Conservation (phyloP, 2,113 vertebrate species). For the Neotragus pygmaeus region DNA sequence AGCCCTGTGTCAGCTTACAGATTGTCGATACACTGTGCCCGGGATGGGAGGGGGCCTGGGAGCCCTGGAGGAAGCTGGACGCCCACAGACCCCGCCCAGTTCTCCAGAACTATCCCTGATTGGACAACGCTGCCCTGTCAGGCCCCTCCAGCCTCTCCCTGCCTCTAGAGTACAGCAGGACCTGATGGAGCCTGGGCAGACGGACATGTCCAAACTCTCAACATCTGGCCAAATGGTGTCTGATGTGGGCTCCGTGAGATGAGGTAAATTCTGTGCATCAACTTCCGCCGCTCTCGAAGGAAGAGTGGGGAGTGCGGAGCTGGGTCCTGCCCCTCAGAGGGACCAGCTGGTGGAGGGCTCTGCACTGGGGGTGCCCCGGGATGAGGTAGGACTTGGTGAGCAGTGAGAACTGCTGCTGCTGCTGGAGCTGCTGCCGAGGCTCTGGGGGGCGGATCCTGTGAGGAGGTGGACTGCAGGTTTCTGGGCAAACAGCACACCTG, state of each 20-base stretch:
- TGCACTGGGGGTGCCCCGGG: conserved; percentile 81
- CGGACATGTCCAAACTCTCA: conserved; percentile 44
- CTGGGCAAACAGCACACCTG: conserved; percentile 87
- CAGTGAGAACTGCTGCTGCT: conserved; percentile 81
- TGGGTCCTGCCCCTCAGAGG: conserved; percentile 74
- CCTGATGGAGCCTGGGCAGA: conserved; percentile 69
- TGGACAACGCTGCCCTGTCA: conserved; percentile 77
- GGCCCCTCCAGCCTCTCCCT: conserved; percentile 45
- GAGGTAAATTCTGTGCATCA: conserved; percentile 78
- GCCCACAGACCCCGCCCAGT: conserved; percentile 18
- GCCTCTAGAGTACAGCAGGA: conserved; percentile 73
- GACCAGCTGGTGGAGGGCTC: conserved; percentile 89
- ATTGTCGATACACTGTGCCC: conserved; percentile 80
- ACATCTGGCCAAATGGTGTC: conserved; percentile 59
- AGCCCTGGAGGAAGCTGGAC: background rate
- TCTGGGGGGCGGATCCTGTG: conserved; percentile 80
- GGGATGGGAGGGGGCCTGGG: conserved; percentile 37
- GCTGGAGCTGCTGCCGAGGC: conserved; percentile 71
- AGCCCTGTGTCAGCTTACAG: conserved; percentile 56
- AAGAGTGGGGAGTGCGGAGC: conserved; percentile 51
- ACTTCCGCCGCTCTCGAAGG: conserved; percentile 28
- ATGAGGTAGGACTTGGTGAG: conserved; percentile 85
- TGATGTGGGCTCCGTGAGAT: conserved; percentile 74
- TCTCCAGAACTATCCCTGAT: conserved; percentile 80
- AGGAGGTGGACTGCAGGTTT: conserved; percentile 85